Evolutionary conservation across 2,888 invertebrate species (phyloP).

Genomic region (Cerceris ruficornis): DNA sequence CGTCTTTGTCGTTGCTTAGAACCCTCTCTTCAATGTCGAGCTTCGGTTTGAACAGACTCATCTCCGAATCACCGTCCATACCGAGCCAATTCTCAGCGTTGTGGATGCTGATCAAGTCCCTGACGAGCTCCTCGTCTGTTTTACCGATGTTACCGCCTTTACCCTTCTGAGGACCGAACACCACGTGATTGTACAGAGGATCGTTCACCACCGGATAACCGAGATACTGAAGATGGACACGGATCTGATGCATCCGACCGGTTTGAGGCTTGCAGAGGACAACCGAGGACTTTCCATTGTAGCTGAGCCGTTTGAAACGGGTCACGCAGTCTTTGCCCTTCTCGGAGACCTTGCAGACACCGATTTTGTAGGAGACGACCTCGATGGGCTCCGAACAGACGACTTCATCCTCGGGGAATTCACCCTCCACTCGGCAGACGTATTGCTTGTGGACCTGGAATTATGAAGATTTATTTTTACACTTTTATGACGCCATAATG

Average conservation of each 20-base stretch:
- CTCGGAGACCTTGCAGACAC: slow-evolving; percentile 96
- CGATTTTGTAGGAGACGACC: slow-evolving; percentile 97
- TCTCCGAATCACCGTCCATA: slow-evolving; percentile 93
- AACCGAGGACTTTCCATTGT: slow-evolving; percentile 94
- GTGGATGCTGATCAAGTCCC: slow-evolving; percentile 94
- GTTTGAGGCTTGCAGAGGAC: slow-evolving; percentile 97
- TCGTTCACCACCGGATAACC: slow-evolving; percentile 99
- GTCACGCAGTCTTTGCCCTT: slow-evolving; percentile 97
- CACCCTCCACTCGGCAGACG: slow-evolving; percentile 96
- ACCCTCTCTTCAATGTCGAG: slow-evolving; percentile 87
- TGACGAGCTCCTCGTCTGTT: slow-evolving; percentile 93
- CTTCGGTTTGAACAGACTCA: slow-evolving; percentile 91
- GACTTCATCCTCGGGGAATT: slow-evolving; percentile 94
- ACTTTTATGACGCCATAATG: not conserved
- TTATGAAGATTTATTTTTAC: not conserved
- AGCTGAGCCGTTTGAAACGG: slow-evolving; percentile 94
- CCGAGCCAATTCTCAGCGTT: slow-evolving; percentile 97
- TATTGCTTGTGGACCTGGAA: slow-evolving; percentile 93
- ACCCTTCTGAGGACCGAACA: slow-evolving; percentile 97
- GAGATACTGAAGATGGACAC: slow-evolving; percentile 98
- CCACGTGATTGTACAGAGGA: slow-evolving; percentile 97
- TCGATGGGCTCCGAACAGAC: slow-evolving; percentile 95
- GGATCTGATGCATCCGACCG: slow-evolving; percentile 99
- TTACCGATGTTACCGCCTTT: slow-evolving; percentile 94
- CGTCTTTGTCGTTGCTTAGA: slow-evolving; percentile 84